A percentile compares a stretch with the other conserved stretches of the same genome.
phyloP scores from a whole-genome alignment of 2,113 vertebrate species.

The Mormoops blainvillei region DNA sequence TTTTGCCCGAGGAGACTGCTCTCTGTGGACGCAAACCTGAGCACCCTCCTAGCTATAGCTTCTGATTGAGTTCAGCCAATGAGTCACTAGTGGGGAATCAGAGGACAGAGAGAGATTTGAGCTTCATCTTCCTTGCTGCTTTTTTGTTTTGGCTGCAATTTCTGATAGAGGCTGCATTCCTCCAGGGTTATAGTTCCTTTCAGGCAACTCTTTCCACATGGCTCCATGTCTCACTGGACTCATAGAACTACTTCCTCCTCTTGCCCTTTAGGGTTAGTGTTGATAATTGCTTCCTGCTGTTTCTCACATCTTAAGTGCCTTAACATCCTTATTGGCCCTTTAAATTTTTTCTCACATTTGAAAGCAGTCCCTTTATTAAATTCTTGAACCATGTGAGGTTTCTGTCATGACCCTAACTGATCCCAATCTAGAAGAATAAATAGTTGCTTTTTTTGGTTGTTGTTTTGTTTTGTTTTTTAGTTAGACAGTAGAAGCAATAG shows the following conservation, averaged over 20 bases:
- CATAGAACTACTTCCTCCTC: background rate
- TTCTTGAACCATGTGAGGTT: background rate
- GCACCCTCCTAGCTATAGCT: background rate
- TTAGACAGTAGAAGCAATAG: background rate
- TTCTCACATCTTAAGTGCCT: background rate
- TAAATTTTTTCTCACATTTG: background rate
- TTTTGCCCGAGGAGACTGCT: background rate
- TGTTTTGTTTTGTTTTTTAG: background rate
- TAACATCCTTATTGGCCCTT: background rate
- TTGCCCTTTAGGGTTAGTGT: background rate
- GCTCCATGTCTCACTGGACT: background rate
- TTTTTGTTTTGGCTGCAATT: background rate
- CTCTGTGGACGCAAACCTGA: background rate
- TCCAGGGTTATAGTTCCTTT: background rate
- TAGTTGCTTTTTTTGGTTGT: background rate
- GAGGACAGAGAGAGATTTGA: background rate
- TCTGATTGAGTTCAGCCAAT: background rate
- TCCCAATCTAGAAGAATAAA: background rate
- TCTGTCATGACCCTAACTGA: background rate
- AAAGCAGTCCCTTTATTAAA: background rate
- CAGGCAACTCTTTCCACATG: background rate
- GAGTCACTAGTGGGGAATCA: background rate
- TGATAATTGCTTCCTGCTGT: background rate
- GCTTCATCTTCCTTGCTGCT: background rate
- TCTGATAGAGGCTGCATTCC: background rate